phyloP scores from a whole-genome alignment of 2,797 vertebrate genomes.

The Sternotherus odoratus region DNA sequence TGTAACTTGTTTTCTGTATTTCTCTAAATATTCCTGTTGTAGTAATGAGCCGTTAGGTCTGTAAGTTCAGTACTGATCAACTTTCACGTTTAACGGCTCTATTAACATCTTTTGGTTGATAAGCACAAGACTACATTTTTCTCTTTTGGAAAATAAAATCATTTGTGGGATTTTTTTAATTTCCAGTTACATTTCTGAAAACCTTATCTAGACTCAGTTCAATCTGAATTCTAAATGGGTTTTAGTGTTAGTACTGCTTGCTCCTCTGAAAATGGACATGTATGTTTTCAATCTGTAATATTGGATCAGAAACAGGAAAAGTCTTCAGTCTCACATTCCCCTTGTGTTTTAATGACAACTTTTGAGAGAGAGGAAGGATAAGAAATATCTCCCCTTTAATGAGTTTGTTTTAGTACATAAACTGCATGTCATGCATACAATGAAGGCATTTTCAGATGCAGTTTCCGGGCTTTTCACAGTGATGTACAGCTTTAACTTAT shows the following conservation, averaged over 20 bases:
- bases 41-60: not conserved
- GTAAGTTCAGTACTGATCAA: conserved; percentile 16
- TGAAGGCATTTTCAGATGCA: not conserved
- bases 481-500: conserved; percentile 28
- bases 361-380: not conserved
- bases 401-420: not conserved
- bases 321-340: not conserved
- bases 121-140: not conserved
- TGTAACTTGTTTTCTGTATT: not conserved
- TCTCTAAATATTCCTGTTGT: not conserved
- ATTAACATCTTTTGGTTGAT: not conserved
- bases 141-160: not conserved
- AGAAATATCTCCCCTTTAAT: not conserved
- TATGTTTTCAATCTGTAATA: not conserved
- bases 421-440: not conserved
- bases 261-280: not conserved
- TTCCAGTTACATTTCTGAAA: not conserved
- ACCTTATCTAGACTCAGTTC: not conserved
- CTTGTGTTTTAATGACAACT: not conserved
- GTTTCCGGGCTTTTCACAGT: conserved; percentile 48
- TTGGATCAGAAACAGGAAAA: not conserved
- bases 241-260: not conserved
- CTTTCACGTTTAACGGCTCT: not conserved
- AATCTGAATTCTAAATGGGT: not conserved
- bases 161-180: not conserved